These are phyloP conservation scores for Lepidurus arcticus DNA, from an alignment of 1,140 invertebrate species.

Conservation along the genomic window DNA sequence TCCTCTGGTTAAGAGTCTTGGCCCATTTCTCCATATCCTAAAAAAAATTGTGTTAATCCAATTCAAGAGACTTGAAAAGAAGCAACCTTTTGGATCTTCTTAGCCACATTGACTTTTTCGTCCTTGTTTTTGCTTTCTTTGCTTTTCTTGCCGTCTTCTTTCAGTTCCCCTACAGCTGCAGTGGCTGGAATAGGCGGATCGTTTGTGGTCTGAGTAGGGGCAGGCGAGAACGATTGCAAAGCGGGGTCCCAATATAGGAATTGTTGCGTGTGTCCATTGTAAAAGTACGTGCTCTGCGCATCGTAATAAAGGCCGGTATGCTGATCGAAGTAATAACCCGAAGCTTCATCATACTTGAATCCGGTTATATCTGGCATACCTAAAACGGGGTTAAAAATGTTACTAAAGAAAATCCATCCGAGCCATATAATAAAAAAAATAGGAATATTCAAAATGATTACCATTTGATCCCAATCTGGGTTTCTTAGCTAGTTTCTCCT, in stretches of 20 bases:
- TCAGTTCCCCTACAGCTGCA: conserved; percentile 18
- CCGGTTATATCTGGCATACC: conserved; percentile 79
- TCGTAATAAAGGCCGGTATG: conserved; percentile 91
- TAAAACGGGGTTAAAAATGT: conserved; percentile 41
- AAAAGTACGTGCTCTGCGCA: conserved; percentile 87
- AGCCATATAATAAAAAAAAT: neutral
- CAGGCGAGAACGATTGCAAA: conserved; percentile 71
- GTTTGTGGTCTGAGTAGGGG: conserved; percentile 42
- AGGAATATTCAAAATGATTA: neutral
- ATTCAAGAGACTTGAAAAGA: neutral
- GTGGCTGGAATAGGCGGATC: conserved; percentile 27
- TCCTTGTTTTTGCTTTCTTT: conserved; percentile 51
- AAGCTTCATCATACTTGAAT: conserved; percentile 90
- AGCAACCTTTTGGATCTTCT: conserved; percentile 86
- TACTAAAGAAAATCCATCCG: neutral
- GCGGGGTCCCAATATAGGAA: conserved; percentile 93
- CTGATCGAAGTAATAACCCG: conserved; percentile 95
- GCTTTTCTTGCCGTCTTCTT: conserved; percentile 43
- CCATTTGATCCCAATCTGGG: conserved; percentile 19
- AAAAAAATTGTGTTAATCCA: conserved; percentile 25
- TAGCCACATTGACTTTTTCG: conserved; percentile 93
- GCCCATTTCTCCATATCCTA: conserved; percentile 92
- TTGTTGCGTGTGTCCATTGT: conserved; percentile 79
- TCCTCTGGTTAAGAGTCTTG: conserved; percentile 93
- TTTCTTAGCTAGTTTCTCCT: conserved; percentile 27